phyloP scores from a whole-genome alignment of 2,113 vertebrate species.

The Astatoreochromis straeleni region DNA sequence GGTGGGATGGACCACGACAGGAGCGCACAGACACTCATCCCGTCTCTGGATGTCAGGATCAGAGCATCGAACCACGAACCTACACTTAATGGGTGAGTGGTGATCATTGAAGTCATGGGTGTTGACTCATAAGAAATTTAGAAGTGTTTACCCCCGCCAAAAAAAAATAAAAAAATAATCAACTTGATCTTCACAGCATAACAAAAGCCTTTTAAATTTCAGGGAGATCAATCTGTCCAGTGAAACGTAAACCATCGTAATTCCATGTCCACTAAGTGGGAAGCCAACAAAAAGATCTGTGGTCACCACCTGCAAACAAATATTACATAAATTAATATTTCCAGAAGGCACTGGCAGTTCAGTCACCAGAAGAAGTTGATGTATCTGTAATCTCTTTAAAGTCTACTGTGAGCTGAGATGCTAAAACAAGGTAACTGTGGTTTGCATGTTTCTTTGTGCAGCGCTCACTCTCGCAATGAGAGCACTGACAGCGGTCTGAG shows the following conservation, averaged over 20 bases:
- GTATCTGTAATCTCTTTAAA: background rate
- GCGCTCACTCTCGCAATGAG: conserved; percentile 92
- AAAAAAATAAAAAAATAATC: background rate
- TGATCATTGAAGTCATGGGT: background rate
- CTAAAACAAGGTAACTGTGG: background rate
- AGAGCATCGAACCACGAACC: conserved; percentile 88
- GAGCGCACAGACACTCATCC: conserved; percentile 79
- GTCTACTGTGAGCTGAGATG: background rate
- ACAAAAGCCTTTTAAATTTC: background rate
- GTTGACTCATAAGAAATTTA: background rate
- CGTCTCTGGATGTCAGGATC: conserved; percentile 85
- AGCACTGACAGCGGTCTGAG: conserved; percentile 93
- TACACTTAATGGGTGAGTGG: conserved; percentile 87
- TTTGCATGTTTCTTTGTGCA: conserved; percentile 31
- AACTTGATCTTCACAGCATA: background rate
- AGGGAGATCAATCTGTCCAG: background rate
- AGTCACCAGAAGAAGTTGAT: background rate
- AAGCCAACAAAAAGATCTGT: background rate
- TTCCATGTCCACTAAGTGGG: background rate
- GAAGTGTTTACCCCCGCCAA: background rate
- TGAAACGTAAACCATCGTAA: background rate
- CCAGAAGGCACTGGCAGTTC: background rate
- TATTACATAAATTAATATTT: background rate
- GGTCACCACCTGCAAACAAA: background rate
- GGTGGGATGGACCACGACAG: conserved; percentile 85